Evolutionary conservation across 2,888 invertebrate genomes (phyloP).

Genomic region (Dicyrtoma fusca): DNA sequence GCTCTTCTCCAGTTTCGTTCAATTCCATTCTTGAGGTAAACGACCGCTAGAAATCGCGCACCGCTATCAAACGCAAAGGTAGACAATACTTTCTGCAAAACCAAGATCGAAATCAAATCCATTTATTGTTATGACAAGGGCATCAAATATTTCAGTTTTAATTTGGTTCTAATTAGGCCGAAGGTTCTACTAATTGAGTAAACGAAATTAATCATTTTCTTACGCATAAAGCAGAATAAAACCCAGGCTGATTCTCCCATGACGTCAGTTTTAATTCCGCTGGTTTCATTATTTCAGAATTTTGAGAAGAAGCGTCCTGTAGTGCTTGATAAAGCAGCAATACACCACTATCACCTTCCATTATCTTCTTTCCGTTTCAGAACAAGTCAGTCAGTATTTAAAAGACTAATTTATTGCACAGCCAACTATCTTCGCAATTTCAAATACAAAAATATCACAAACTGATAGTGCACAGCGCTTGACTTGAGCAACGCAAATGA

Average conservation of each 20-base stretch:
- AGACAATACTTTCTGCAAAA: conserved; percentile 71
- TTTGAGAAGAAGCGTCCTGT: conserved; percentile 81
- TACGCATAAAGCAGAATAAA: conserved; percentile 81
- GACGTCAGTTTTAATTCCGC: conserved; percentile 83
- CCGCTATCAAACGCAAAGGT: conserved; percentile 78
- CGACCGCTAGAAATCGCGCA: conserved; percentile 87
- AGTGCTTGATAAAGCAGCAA: conserved; percentile 66
- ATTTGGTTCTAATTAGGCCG: too few species aligned
- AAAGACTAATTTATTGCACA: too few species aligned
- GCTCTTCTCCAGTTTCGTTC: conserved; percentile 89
- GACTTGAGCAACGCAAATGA: too few species aligned
- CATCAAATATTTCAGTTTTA: too few species aligned
- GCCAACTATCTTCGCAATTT: too few species aligned
- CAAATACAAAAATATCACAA: conserved; percentile 19
- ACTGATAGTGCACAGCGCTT: too few species aligned
- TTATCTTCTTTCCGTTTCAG: conserved; percentile 15
- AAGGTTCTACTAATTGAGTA: too few species aligned
- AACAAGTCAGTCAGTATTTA: background rate
- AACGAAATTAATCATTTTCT: conserved; percentile 58
- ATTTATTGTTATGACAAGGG: too few species aligned
- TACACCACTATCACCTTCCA: conserved; percentile 48
- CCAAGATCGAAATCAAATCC: conserved; percentile 18
- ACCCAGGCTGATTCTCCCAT: conserved; percentile 90
- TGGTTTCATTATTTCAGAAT: conserved; percentile 78
- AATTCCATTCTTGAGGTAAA: conserved; percentile 92